Base-by-base conservation (phyloP, 2,113 vertebrate genomes). In the Peromyscus polionotus region DNA sequence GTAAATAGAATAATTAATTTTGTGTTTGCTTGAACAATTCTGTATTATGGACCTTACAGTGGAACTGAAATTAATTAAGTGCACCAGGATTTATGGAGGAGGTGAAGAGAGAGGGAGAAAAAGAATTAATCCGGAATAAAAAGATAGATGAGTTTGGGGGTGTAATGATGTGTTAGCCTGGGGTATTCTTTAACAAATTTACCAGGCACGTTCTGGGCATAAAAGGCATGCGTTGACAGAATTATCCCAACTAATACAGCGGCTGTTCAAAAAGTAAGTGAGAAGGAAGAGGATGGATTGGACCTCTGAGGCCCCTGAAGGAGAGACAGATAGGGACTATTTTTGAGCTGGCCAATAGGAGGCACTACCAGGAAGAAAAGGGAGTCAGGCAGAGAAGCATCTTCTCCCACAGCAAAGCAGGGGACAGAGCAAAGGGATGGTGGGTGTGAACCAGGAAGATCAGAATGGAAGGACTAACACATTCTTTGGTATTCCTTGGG, bases 1-100 rank as follows among this genome's bases (percentile, higher is more conserved):
- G 99, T 99, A 99, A 99, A 99, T 99, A 99, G 99, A 99, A 99
- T 99, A 99, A 99, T 99, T 99, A 99, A 99, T 99, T 99, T 99
- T 99, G 99, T 99, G 99, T 99, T 99, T 99, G 99, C 99, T 99
- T 99, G 99, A 99, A 99, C 99, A 99, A 99, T 99, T 99, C 99
- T 99, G 99, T 99, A 99, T 99, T 99, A 99, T 99, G 98, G 99
- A 99, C 99, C 99, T 99, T 99, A 98, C 98, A 99, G 99, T 99
- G 99, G 99, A 99, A 98, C 99, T 99, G 99, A 99, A 99, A 99
- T 99, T 99, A 99, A 99, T 99, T 99, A 99, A 99, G 99, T 99
- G 99, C 99, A 99, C 99, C 99, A 99, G 99, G 99, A 99, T 99
- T 99, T 99, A 99, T 99, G 99, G 99, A 99, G 99, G 99, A 99